Evolutionary conservation across 2,797 vertebrate species (phyloP).

Genomic region (Sardinella longiceps): DNA sequence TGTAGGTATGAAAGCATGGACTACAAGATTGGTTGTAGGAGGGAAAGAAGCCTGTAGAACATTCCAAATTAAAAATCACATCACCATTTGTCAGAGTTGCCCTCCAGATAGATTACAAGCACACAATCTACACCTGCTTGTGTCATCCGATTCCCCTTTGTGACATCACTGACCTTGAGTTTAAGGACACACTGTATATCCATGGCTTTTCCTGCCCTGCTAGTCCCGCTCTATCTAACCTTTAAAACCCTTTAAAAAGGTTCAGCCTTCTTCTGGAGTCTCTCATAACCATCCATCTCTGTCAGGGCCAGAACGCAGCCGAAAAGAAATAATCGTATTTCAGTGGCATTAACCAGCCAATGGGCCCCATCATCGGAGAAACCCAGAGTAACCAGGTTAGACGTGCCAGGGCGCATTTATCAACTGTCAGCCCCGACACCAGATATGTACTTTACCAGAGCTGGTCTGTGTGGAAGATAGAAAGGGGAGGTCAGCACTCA

Average conservation of each 20-base stretch:
- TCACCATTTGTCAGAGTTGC: not conserved
- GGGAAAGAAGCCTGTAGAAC: not conserved
- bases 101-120: not conserved
- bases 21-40: not conserved
- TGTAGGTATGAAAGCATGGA: not conserved
- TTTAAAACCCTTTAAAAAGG: conserved; percentile 71
- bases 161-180: conserved; percentile 63
- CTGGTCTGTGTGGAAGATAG: not conserved
- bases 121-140: not conserved
- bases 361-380: conserved; percentile 66
- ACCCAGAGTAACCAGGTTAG: conserved; percentile 72
- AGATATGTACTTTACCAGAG: conserved; percentile 34
- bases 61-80: not conserved
- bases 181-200: conserved; percentile 55
- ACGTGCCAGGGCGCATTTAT: conserved; percentile 67
- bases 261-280: conserved; percentile 59
- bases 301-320: conserved; percentile 59
- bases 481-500: not conserved
- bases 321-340: conserved; percentile 76
- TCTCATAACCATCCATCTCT: conserved; percentile 75
- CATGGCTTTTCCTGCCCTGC: conserved; percentile 49
- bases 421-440: conserved; percentile 68
- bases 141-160: conserved; percentile 39
- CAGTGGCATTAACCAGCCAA: conserved; percentile 72
- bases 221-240: conserved; percentile 65